A percentile compares a stretch with the other conserved stretches of the same genome.
These are phyloP conservation scores for Porites evermanni DNA, from an alignment of 92 coral and sea anemone species.

Conservation along the genomic window DNA sequence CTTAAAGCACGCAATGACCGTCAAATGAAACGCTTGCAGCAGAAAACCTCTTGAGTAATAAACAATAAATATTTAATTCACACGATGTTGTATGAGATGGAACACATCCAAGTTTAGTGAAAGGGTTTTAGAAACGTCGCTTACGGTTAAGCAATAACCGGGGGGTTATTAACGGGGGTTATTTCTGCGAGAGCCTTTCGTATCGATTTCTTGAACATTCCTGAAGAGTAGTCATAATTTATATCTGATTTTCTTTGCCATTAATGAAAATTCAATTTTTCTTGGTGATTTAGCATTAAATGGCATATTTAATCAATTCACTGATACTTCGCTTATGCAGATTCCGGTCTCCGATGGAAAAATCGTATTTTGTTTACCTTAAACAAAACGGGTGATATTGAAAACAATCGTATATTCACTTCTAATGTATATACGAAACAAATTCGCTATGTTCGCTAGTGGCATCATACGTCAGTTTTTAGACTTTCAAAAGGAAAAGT, in stretches of 20 bases:
- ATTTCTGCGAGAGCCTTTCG: neutral
- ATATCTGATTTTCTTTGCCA: neutral
- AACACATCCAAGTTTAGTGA: slow-evolving; percentile 17
- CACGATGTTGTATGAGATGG: slow-evolving; percentile 20
- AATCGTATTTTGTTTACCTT: slow-evolving; percentile 15
- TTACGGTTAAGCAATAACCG: neutral
- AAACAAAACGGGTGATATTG: slow-evolving; percentile 15
- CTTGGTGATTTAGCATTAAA: neutral
- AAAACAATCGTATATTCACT: neutral
- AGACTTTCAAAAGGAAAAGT: neutral
- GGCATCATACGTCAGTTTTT: neutral
- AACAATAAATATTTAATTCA: slow-evolving; percentile 48
- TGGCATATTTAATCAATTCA: neutral
- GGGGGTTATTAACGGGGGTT: neutral
- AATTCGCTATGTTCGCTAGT: too few relatives aligned
- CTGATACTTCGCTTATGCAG: neutral
- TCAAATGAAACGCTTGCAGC: neutral
- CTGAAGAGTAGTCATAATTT: too few relatives aligned
- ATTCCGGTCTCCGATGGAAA: neutral
- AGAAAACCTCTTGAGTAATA: slow-evolving; percentile 18
- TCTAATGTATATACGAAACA: neutral
- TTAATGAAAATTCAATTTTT: slow-evolving; percentile 19
- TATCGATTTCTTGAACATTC: neutral
- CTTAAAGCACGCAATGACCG: slow-evolving; percentile 16
- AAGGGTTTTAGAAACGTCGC: neutral